A percentile compares a stretch with the other conserved stretches of the same genome.
phyloP scores from a whole-genome alignment of 2,888 invertebrate genomes.

The Lydus trimaculatus region DNA sequence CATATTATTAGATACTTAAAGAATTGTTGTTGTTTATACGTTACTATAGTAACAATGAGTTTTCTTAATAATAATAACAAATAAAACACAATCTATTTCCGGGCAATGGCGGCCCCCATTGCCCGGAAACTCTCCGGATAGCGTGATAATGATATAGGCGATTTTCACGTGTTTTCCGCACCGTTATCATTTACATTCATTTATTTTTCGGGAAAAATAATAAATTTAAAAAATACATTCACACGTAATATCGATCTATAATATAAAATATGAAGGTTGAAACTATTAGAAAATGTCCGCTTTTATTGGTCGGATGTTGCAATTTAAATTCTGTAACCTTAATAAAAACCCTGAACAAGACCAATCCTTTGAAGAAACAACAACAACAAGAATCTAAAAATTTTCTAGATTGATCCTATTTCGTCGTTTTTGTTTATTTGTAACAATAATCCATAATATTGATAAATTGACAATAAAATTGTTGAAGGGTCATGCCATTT shows the following conservation, averaged over 20 bases:
- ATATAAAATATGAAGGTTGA: slow-evolving; percentile 13
- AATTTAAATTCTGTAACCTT: slow-evolving; percentile 10
- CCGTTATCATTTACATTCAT: background rate
- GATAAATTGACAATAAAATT: slow-evolving; percentile 56
- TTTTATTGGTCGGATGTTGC: slow-evolving; percentile 10
- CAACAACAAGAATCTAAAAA: background rate
- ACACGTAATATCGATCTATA: slow-evolving; percentile 10
- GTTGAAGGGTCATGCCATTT: slow-evolving; percentile 51
- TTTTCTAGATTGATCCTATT: background rate
- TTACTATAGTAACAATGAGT: background rate
- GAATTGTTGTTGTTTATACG: background rate
- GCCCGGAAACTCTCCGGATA: background rate
- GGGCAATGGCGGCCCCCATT: slow-evolving; percentile 6
- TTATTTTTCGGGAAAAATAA: background rate
- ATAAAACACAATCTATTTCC: slow-evolving; percentile 1
- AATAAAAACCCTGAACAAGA: slow-evolving; percentile 2
- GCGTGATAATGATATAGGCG: slow-evolving; percentile 3
- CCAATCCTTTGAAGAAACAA: background rate
- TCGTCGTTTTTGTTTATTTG: slow-evolving; percentile 22
- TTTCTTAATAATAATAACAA: background rate
- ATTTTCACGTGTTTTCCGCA: slow-evolving; percentile 3
- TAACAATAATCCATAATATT: slow-evolving; percentile 43
- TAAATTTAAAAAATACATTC: background rate
- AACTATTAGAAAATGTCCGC: slow-evolving; percentile 14
- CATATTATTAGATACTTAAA: no score